These are phyloP conservation scores for Felis catus DNA, from an alignment of 2,113 vertebrate species.

Conservation along the genomic window DNA sequence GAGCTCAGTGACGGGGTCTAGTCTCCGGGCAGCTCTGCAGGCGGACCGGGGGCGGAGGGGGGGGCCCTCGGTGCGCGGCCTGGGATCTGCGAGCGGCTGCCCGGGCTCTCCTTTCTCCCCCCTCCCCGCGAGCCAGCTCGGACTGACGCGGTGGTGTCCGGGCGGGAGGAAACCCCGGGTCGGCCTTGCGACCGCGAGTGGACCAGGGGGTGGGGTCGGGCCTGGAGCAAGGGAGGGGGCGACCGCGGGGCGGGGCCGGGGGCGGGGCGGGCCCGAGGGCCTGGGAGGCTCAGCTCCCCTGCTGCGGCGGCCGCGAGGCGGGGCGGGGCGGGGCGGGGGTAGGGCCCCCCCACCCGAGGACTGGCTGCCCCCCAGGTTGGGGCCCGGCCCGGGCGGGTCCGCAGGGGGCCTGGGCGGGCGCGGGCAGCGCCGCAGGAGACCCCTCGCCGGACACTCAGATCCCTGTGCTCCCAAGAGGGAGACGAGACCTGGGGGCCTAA, in stretches of 20 bases:
- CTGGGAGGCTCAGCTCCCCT: too few species aligned
- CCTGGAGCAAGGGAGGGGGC: background rate
- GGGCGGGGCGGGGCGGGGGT: too few species aligned
- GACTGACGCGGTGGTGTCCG: background rate
- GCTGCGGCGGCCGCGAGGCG: background rate
- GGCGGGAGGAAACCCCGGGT: background rate
- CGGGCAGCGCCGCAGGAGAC: background rate
- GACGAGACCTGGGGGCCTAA: background rate
- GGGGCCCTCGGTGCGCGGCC: background rate
- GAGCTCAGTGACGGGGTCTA: background rate
- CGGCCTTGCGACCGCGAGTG: accelerated
- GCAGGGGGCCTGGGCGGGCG: background rate
- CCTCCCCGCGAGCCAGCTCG: too few species aligned
- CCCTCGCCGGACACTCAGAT: background rate
- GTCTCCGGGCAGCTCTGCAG: background rate
- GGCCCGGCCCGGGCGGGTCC: background rate
- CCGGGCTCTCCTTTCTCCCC: too few species aligned
- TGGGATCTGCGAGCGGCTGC: background rate
- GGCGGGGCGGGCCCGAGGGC: too few species aligned
- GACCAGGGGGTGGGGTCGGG: accelerated
- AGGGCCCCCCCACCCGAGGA: too few species aligned
- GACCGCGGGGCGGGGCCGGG: too few species aligned
- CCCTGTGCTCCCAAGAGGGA: background rate
- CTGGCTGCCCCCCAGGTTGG: background rate
- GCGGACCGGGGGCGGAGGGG: too few species aligned